A percentile compares a stretch with the other conserved stretches of the same genome.
phyloP scores from a whole-genome alignment of 1,140 invertebrate genomes.

The Drosophila albomicans region DNA sequence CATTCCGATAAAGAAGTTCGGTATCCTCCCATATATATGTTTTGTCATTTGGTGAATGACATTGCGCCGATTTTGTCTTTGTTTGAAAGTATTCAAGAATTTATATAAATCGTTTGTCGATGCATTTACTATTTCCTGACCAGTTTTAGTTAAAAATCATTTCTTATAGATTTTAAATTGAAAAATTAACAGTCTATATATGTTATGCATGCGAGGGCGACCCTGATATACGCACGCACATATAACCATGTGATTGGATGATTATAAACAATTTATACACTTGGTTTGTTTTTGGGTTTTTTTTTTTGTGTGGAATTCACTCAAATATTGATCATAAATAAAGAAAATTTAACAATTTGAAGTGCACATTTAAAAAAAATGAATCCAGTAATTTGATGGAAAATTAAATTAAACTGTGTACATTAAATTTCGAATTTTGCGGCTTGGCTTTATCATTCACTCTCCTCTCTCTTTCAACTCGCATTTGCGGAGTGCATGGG shows the following conservation, averaged over 20 bases:
- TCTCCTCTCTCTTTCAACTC: constrained; percentile 19
- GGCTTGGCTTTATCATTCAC: constrained; percentile 31
- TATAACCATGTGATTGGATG: constrained; percentile 13
- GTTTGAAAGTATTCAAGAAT: constrained; percentile 9
- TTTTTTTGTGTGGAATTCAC: constrained; percentile 40
- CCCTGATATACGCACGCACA: constrained; percentile 3
- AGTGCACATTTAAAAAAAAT: constrained; percentile 44
- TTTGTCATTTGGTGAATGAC: constrained; percentile 42
- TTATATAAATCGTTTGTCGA: constrained; percentile 40
- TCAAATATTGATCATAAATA: constrained; percentile 43
- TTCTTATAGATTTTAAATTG: constrained; percentile 30
- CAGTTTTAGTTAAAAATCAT: constrained; percentile 36
- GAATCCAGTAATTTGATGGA: constrained; percentile 24
- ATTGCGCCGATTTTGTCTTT: constrained; percentile 17
- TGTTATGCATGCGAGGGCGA: neutral
- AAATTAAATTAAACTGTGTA: constrained; percentile 41
- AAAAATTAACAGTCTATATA: constrained; percentile 22
- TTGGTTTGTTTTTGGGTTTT: constrained; percentile 11
- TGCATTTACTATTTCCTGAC: constrained; percentile 46
- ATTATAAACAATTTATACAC: constrained; percentile 34
- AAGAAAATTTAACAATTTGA: constrained; percentile 47
- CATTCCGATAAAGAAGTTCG: constrained; percentile 26
- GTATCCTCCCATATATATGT: constrained; percentile 30
- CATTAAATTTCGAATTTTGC: constrained; percentile 52
- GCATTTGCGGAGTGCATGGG: constrained; percentile 27